Evolutionary conservation across 2,113 vertebrate genomes (phyloP).

Genomic region (Anguilla rostrata): DNA sequence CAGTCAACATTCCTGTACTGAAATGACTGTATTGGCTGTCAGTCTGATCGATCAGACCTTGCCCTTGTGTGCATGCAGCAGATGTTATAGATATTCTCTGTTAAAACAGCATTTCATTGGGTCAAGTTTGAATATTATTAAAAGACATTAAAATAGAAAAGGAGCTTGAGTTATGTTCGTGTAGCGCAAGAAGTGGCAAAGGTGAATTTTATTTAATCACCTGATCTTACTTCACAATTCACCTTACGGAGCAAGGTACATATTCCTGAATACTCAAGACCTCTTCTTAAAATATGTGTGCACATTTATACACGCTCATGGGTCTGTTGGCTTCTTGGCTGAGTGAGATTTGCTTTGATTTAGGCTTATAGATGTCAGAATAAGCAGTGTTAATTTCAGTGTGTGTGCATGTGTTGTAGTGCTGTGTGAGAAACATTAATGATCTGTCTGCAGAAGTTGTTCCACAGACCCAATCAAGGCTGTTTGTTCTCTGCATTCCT

Average conservation of each 20-base stretch:
- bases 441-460: not conserved
- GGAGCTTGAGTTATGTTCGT: too few species aligned
- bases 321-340: not conserved
- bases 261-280: not conserved
- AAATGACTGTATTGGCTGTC: not conserved
- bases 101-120: not conserved
- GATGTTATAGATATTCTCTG: not conserved
- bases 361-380: not conserved
- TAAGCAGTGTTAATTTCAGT: not conserved
- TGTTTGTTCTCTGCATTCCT: constrained; percentile 43
- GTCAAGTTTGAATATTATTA: not conserved
- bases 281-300: not conserved
- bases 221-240: not conserved
- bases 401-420: not conserved
- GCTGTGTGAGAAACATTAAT: not conserved
- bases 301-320: not conserved
- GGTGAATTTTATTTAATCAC: not conserved
- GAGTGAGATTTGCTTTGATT: not conserved
- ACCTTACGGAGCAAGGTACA: not conserved
- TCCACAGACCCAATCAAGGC: constrained; percentile 32
- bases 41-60: not conserved
- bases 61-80: not conserved
- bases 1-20: not conserved
- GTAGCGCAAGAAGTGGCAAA: not conserved
- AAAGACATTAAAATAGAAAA: not conserved